These are phyloP conservation scores for Planococcus citri DNA, from an alignment of 1,140 invertebrate genomes.

Conservation along the genomic window DNA sequence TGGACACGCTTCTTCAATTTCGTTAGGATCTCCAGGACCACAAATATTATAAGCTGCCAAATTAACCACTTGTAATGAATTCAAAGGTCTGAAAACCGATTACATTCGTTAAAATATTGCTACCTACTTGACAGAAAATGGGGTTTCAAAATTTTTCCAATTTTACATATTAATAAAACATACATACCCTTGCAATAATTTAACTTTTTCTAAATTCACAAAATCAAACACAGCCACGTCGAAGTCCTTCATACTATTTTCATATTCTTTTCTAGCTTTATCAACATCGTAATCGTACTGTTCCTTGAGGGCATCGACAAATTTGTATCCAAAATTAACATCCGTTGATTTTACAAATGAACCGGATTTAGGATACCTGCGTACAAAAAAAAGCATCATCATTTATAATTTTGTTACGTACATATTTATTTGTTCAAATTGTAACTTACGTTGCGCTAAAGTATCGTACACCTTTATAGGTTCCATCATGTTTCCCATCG, in stretches of 20 bases:
- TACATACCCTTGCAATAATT: constrained; percentile 10
- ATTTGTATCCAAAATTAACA: constrained; percentile 52
- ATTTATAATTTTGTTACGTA: not conserved
- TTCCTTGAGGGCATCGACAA: constrained; percentile 49
- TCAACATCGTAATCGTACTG: constrained; percentile 8
- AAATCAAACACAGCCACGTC: constrained; percentile 1
- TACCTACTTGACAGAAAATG: not conserved
- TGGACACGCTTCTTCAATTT: constrained; percentile 51
- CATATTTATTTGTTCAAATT: constrained; percentile 25
- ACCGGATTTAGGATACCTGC: constrained; percentile 52
- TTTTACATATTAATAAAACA: not conserved
- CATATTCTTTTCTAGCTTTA: constrained; percentile 1
- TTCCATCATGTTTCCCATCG: constrained; percentile 83
- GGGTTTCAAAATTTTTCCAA: too few relatives aligned
- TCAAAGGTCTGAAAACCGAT: not conserved
- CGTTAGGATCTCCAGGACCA: constrained; percentile 42
- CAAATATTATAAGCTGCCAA: constrained; percentile 37
- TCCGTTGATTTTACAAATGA: constrained; percentile 77
- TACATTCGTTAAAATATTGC: too few relatives aligned
- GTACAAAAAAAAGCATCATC: constrained; percentile 24
- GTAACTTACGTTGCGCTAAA: constrained; percentile 58
- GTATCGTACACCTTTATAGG: constrained; percentile 62
- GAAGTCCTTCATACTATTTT: constrained; percentile 1
- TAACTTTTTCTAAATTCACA: constrained; percentile 12
- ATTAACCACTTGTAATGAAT: constrained; percentile 3